A percentile compares a stretch with the other conserved stretches of the same genome.
These are phyloP conservation scores for Apodemus sylvaticus DNA, from an alignment of 2,113 vertebrate genomes.

Conservation along the genomic window DNA sequence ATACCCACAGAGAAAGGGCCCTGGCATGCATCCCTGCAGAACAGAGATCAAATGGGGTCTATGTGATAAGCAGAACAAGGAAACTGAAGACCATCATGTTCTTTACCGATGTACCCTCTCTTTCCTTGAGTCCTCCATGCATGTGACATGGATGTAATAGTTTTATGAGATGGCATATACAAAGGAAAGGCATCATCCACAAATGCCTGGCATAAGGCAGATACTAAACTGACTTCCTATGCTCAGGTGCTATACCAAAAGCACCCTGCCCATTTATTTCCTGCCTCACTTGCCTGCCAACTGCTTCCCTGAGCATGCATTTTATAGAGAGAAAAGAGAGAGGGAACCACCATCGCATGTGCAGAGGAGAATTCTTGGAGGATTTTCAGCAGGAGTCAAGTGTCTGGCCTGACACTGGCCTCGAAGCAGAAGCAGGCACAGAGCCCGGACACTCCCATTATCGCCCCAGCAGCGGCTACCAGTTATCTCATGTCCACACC, in stretches of 20 bases:
- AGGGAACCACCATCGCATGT: background rate
- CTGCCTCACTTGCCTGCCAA: background rate
- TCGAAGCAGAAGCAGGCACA: constrained; percentile 51
- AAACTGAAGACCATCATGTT: background rate
- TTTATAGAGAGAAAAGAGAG: constrained; percentile 17
- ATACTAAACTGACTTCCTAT: background rate
- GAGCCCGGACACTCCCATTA: constrained; percentile 73
- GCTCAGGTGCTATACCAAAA: background rate
- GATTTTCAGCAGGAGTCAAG: constrained; percentile 35
- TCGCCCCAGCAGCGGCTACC: constrained; percentile 39
- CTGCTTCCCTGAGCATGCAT: background rate
- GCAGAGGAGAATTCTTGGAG: constrained; percentile 37
- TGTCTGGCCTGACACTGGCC: constrained; percentile 76
- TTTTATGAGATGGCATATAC: background rate
- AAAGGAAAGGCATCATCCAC: background rate
- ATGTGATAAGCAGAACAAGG: background rate
- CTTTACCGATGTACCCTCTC: background rate
- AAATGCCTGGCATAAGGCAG: fast-evolving
- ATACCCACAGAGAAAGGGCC: background rate
- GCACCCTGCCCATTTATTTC: background rate
- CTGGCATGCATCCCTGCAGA: background rate
- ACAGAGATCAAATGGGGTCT: background rate
- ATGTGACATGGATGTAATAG: fast-evolving
- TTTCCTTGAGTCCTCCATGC: background rate
- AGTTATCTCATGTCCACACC: constrained; percentile 85